Percentiles rank a stretch among this genome's conserved stretches.
These are phyloP conservation scores for Thecophora atra DNA, from an alignment of 2,888 invertebrate genomes.

Conservation along the genomic window DNA sequence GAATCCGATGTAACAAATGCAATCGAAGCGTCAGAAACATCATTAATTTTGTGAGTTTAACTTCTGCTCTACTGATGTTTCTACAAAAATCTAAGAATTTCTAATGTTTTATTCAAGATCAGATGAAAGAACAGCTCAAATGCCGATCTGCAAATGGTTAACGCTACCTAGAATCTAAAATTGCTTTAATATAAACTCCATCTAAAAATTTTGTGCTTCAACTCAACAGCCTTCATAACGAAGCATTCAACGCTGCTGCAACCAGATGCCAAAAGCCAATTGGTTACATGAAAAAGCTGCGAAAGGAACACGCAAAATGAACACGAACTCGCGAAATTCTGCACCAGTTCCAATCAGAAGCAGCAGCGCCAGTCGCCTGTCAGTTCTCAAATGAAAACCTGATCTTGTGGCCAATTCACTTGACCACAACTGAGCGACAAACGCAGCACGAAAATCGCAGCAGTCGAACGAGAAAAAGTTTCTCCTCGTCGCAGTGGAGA, in stretches of 20 bases:
- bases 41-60: slow-evolving; percentile 54
- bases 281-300: background rate
- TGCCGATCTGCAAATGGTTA: no score
- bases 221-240: no score
- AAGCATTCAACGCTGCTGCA: no score
- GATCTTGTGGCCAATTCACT: background rate
- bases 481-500: slow-evolving; percentile 35
- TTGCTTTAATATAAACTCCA: no score
- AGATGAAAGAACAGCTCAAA: no score
- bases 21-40: slow-evolving; percentile 46
- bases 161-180: no score
- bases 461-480: slow-evolving; percentile 19
- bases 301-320: slow-evolving; percentile 12
- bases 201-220: no score
- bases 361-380: slow-evolving; percentile 34
- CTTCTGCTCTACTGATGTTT: background rate
- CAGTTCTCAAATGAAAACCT: slow-evolving; percentile 21
- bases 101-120: no score
- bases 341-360: slow-evolving; percentile 48
- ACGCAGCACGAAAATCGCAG: background rate
- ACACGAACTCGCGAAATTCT: slow-evolving; percentile 37
- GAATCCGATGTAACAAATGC: slow-evolving; percentile 59
- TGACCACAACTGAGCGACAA: slow-evolving; percentile 3
- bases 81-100: no score
- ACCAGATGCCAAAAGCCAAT: no score